Evolutionary conservation across 2,888 invertebrate species (phyloP), one percentile per base, ranked within the genome.

Genomic region (Pardosa pseudoannulata): DNA sequence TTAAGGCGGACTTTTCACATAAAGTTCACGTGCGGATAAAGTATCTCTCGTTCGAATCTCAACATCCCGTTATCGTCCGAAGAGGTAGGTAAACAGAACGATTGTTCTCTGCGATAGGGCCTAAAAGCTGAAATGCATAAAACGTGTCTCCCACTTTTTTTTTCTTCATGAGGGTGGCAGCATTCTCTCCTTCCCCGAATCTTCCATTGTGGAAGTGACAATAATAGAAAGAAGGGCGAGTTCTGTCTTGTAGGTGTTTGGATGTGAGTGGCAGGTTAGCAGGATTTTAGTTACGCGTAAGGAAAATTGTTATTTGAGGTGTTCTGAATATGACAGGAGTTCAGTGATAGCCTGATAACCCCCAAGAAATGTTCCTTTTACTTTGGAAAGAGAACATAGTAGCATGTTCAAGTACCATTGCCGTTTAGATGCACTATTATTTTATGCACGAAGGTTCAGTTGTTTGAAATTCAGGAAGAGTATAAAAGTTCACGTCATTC

Each of bases 91-190:
- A 46, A 46, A 46, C 41, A 46, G 41, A 46, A 46, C 41, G 41
- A 46, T 46, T 46, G 41, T 46, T 46, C 41, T 46, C 9, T 2
- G 16, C 9, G 41, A 46, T 46, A 46, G 7, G 41, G 2, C 41
- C n/a, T n/a, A 46, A 46, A 46, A 46, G 41, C 41, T 46, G 41
- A 46, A 46, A 46, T 46, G 41, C 41, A 46, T 46, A 46, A 46
- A 46, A 46, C 41, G 41, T 46, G 41, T 46, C 41, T 16, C n/a
- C n/a, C n/a, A n/a, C n/a, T n/a, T n/a, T n/a, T n/a, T 46, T 46
- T 16, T 46, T 9, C 16, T 46, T 16, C 2, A 46, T 46, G 41
- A 46, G 6, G 41, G 41, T 46, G 41, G 7, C 16, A 13, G 41
- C 41, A 46, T 46, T 46, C 41, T 46, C 13, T 46, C 2, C 13